These are phyloP conservation scores for Araneus ventricosus DNA, from an alignment of 1,140 invertebrate species.

Conservation along the genomic window DNA sequence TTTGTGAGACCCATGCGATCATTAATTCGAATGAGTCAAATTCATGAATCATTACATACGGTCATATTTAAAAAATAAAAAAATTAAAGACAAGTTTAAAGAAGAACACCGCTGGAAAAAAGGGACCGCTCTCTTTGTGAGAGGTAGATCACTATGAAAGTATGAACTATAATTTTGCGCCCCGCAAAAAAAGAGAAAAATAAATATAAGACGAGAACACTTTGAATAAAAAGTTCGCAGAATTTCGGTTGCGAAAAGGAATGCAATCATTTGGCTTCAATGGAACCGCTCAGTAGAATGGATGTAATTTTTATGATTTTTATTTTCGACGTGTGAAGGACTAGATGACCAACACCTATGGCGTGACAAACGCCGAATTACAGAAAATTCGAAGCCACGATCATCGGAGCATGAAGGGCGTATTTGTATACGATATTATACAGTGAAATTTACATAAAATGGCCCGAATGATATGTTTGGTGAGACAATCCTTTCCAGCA, in stretches of 20 bases:
- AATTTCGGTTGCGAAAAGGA: neutral
- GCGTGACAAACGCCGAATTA: constrained; percentile 12
- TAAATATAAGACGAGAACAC: neutral
- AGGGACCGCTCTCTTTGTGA: neutral
- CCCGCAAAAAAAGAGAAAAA: neutral
- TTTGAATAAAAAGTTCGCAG: constrained; percentile 21
- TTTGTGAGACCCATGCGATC: too few relatives aligned
- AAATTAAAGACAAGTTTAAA: neutral
- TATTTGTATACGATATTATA: constrained; percentile 32
- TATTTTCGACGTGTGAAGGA: constrained; percentile 19
- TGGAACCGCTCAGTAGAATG: neutral
- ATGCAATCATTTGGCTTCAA: constrained; percentile 20
- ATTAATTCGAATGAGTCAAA: too few relatives aligned
- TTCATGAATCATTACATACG: too few relatives aligned
- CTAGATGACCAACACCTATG: constrained; percentile 15
- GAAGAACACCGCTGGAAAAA: neutral
- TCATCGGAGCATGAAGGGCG: neutral
- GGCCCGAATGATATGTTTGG: neutral
- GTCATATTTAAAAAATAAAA: too few relatives aligned
- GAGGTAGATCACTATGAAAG: neutral
- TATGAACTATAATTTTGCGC: constrained; percentile 9
- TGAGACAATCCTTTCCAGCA: constrained; percentile 11
- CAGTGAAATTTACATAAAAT: constrained; percentile 27
- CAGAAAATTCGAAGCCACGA: neutral
- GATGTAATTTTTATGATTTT: neutral